Percentiles rank a stretch among this genome's conserved stretches.
phyloP scores from a whole-genome alignment of 2,797 vertebrate species.

The Poecile montanus region DNA sequence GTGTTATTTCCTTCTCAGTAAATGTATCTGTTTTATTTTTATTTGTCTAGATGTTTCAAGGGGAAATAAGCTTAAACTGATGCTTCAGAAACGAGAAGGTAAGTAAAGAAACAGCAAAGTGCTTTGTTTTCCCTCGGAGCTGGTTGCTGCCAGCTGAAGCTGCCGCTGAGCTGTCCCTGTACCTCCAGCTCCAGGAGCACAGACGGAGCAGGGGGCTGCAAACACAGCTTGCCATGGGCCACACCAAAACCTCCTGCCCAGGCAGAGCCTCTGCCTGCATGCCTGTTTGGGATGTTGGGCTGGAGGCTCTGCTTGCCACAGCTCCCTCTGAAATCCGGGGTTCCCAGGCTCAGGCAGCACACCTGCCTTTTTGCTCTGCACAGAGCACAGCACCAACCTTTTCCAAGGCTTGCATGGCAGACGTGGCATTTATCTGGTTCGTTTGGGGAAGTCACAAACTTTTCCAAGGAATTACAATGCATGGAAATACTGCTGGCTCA shows the following conservation, averaged over 20 bases:
- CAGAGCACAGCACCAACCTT: not conserved
- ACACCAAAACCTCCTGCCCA: not conserved
- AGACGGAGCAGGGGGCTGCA: accelerated
- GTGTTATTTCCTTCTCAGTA: not conserved
- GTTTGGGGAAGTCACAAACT: not conserved
- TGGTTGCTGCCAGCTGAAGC: accelerated
- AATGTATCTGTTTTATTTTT: not conserved
- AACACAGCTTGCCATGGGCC: accelerated
- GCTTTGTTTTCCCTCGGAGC: not conserved
- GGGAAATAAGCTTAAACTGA: slow-evolving; percentile 79
- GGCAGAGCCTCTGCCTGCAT: not conserved
- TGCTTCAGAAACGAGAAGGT: slow-evolving; percentile 82
- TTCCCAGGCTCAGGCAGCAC: not conserved
- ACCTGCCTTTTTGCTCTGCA: not conserved
- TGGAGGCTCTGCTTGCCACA: not conserved
- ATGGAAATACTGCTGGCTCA: not conserved
- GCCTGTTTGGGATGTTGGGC: accelerated
- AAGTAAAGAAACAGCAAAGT: not conserved
- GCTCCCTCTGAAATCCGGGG: accelerated
- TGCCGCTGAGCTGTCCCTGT: accelerated
- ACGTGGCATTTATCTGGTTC: not conserved
- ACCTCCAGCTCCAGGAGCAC: not conserved
- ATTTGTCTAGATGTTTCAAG: slow-evolving; percentile 71
- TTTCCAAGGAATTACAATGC: not conserved
- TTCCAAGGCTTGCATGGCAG: accelerated